These are phyloP conservation scores for Leptatherina wallacei DNA, from an alignment of 2,797 vertebrate genomes.

Conservation along the genomic window DNA sequence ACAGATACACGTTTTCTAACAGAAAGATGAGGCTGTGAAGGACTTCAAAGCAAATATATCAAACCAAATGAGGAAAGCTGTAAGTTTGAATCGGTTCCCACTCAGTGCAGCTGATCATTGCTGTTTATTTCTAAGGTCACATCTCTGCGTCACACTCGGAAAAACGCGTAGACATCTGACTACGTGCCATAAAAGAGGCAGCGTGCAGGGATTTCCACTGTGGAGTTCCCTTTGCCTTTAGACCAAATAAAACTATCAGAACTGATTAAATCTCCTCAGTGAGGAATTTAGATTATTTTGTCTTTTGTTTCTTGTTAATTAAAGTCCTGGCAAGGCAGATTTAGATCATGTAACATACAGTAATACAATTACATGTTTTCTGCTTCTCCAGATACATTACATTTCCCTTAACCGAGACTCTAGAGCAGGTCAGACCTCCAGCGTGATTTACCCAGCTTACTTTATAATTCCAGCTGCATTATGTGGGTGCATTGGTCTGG, in stretches of 20 bases:
- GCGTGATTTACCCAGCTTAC: no score
- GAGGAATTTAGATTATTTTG: neutral
- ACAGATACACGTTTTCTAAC: neutral
- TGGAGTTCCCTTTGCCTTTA: neutral
- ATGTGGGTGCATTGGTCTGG: neutral
- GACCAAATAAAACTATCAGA: neutral
- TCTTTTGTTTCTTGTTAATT: neutral
- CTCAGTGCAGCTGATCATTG: neutral
- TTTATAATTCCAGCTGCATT: neutral
- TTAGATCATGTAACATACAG: no score
- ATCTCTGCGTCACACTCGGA: neutral
- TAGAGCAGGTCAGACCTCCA: neutral
- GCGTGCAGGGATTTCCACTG: neutral
- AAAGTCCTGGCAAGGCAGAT: no score
- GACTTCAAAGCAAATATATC: neutral
- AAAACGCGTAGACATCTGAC: neutral
- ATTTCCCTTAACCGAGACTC: no score
- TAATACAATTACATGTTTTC: neutral
- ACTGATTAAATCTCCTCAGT: neutral
- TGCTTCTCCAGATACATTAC: neutral
- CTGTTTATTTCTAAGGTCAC: neutral
- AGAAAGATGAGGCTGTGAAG: neutral
- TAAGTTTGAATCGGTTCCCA: neutral
- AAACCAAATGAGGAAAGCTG: neutral
- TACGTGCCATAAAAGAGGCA: neutral